Conservation (phyloP, 2,797 vertebrate species). For the Artibeus jamaicensis region DNA sequence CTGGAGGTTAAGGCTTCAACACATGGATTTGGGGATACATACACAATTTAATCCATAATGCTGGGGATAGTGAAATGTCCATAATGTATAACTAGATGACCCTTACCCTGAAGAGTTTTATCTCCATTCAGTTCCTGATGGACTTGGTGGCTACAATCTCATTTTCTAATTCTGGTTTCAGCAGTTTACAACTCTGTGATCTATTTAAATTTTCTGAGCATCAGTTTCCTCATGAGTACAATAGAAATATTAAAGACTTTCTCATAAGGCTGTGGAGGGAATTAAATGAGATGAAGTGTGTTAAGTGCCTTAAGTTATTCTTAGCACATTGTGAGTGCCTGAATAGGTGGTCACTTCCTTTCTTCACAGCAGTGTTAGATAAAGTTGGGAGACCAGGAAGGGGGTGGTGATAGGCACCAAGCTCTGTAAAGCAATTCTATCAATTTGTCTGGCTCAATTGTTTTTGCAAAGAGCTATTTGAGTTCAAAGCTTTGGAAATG, state of each 20-base stretch:
- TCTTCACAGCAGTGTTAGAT: not conserved
- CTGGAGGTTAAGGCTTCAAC: not conserved
- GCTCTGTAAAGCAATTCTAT: not conserved
- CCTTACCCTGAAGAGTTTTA: not conserved
- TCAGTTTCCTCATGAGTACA: not conserved
- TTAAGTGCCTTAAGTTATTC: not conserved
- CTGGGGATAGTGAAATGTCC: not conserved
- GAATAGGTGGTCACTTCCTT: not conserved
- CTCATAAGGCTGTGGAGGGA: not conserved
- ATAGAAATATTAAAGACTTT: not conserved
- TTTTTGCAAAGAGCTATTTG: constrained; percentile 64
- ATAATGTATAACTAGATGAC: not conserved
- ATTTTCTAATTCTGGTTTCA: not conserved
- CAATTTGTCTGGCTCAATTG: constrained; percentile 73
- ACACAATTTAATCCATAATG: not conserved
- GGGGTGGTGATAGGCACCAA: not conserved
- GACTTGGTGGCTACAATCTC: not conserved
- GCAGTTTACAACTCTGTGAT: not conserved
- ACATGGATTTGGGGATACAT: not conserved
- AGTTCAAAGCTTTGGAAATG: constrained; percentile 76
- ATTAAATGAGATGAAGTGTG: not conserved
- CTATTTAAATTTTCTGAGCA: not conserved
- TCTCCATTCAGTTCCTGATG: not conserved
- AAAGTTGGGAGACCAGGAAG: not conserved
- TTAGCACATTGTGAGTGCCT: not conserved